Conservation (phyloP, 2,888 invertebrate species). For the Pharmacophagus antenor region DNA sequence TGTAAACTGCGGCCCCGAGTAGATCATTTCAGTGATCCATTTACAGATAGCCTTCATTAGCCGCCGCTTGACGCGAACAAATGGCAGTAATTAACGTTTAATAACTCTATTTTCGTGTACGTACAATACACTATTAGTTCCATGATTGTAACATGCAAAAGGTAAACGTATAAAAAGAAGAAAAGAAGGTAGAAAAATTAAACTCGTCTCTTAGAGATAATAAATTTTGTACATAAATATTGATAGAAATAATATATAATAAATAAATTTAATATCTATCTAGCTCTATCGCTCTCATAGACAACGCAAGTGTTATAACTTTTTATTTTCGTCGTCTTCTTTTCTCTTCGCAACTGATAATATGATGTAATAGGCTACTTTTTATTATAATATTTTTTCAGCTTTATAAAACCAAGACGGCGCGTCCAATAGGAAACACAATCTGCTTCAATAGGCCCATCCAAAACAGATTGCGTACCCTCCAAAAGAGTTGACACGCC, state of each 20-base stretch:
- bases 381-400: background rate
- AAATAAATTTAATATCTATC: too few relatives aligned
- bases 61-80: background rate
- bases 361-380: too few relatives aligned
- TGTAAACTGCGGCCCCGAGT: background rate
- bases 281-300: too few relatives aligned
- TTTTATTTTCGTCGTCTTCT: too few relatives aligned
- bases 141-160: background rate
- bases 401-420: too few relatives aligned
- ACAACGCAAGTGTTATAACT: too few relatives aligned
- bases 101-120: background rate
- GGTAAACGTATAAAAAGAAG: too few relatives aligned
- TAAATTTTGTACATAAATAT: too few relatives aligned
- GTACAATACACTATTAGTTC: background rate
- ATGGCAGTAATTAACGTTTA: background rate
- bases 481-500: background rate
- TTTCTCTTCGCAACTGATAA: background rate
- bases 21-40: background rate
- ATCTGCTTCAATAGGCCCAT: background rate
- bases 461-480: background rate
- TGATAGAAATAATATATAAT: too few relatives aligned
- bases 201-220: too few relatives aligned
- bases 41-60: background rate
- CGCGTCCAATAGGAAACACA: background rate
- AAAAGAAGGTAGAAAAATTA: too few relatives aligned